Evolutionary conservation across 2,113 vertebrate genomes (phyloP).

Genomic region (Heliornis fulica): DNA sequence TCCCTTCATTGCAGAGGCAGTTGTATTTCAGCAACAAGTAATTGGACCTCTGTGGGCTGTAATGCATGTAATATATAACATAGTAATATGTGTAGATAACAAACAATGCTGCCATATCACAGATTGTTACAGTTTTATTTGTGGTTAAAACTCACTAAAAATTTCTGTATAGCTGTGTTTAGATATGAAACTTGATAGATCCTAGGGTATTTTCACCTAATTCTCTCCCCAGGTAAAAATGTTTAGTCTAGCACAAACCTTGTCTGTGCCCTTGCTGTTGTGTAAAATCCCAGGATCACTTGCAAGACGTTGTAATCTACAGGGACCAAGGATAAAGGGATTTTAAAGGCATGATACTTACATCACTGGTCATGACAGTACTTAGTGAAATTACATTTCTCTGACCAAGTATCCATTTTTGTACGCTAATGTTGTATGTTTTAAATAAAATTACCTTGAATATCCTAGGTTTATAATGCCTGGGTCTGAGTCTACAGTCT

Average conservation of each 20-base stretch:
- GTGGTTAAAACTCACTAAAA: not conserved
- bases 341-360: not conserved
- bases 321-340: not conserved
- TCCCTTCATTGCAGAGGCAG: not conserved
- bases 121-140: not conserved
- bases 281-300: not conserved
- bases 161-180: not conserved
- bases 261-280: not conserved
- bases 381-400: not conserved
- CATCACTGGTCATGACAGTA: not conserved
- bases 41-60: constrained; percentile 2
- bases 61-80: not conserved
- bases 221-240: not conserved
- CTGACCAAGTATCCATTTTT: not conserved
- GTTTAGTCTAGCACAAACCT: not conserved
- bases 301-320: rapidly evolving
- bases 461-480: not conserved
- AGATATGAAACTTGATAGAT: not conserved
- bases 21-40: constrained; percentile 27
- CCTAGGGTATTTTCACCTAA: not conserved
- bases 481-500: not conserved
- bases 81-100: not conserved
- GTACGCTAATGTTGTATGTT: not conserved
- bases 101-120: not conserved
- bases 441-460: not conserved